These are phyloP conservation scores for Galagoides demidoff DNA, from an alignment of 2,797 vertebrate genomes.

Conservation along the genomic window DNA sequence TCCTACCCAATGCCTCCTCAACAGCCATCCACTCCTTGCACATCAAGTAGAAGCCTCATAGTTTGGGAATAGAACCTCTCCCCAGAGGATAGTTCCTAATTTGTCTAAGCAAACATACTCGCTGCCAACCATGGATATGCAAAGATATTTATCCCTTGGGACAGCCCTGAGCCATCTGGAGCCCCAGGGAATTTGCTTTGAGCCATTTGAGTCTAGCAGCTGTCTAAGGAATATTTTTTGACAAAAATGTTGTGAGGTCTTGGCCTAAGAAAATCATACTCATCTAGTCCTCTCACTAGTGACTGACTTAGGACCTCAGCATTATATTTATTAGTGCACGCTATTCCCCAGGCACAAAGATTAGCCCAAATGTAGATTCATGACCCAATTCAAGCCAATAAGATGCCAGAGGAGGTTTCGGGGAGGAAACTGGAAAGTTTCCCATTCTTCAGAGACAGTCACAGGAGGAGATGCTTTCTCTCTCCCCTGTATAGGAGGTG, in stretches of 20 bases:
- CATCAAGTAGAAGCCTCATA: neutral
- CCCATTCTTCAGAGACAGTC: neutral
- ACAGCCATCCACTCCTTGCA: neutral
- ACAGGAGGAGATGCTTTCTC: neutral
- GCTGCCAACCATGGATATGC: neutral
- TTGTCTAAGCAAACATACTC: neutral
- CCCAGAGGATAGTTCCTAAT: neutral
- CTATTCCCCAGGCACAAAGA: neutral
- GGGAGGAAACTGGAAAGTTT: neutral
- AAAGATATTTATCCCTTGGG: slow-evolving; percentile 17
- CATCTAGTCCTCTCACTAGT: neutral
- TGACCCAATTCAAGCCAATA: neutral
- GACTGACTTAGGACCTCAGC: neutral
- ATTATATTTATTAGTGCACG: neutral
- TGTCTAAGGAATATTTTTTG: neutral
- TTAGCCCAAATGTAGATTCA: neutral
- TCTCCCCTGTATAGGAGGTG: neutral
- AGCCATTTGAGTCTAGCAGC: neutral
- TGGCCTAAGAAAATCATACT: neutral
- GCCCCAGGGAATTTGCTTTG: neutral
- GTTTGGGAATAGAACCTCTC: neutral
- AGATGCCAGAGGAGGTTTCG: neutral
- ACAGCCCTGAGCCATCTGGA: neutral
- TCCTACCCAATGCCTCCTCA: neutral
- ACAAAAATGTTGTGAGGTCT: neutral